Evolutionary conservation across 2,113 vertebrate species (phyloP).

Genomic region (Lichenostomus cassidix): DNA sequence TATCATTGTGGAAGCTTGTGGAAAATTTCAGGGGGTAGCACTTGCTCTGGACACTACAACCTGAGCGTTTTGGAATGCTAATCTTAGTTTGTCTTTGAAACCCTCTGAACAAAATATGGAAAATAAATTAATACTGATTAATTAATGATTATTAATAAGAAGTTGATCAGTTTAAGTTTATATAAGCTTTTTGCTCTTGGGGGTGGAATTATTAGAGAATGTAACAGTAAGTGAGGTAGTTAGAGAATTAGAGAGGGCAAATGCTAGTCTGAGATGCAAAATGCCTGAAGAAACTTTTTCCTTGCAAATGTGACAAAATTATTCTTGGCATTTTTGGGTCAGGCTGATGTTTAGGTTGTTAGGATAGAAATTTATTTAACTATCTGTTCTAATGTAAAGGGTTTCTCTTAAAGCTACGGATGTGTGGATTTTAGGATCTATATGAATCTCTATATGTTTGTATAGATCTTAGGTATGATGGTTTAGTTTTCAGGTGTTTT

Average conservation of each 20-base stretch:
- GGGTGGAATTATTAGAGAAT: background rate
- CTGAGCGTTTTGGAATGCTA: background rate
- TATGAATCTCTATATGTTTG: background rate
- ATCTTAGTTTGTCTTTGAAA: background rate
- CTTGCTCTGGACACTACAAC: background rate
- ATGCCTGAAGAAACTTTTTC: background rate
- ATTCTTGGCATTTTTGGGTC: slow-evolving; percentile 49
- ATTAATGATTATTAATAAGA: background rate
- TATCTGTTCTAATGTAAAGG: background rate
- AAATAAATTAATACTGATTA: no score
- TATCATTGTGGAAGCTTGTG: background rate
- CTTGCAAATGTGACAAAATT: slow-evolving; percentile 33
- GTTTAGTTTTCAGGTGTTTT: background rate
- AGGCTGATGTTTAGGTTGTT: background rate
- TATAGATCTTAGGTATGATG: background rate
- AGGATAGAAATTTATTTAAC: background rate
- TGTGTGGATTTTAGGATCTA: background rate
- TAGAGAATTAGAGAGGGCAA: background rate
- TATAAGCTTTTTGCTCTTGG: background rate
- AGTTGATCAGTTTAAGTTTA: background rate
- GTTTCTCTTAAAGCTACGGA: background rate
- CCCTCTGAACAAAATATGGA: background rate
- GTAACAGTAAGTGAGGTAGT: background rate
- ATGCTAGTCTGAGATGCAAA: background rate
- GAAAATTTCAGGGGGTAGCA: background rate